These are phyloP conservation scores for Drosophila sp. DNA, from an alignment of 1,140 invertebrate genomes.

Conservation along the genomic window DNA sequence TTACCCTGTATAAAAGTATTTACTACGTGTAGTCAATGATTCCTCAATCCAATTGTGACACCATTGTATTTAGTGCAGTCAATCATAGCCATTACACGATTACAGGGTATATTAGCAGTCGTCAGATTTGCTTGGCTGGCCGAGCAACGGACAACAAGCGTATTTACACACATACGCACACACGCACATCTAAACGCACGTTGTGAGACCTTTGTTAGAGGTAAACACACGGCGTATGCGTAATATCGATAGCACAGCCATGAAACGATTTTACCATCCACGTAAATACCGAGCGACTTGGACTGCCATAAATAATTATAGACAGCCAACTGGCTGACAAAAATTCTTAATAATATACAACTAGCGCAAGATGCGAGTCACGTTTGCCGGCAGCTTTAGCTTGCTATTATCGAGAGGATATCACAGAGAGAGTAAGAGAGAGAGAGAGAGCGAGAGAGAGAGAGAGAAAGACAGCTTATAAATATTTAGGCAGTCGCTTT, in stretches of 20 bases:
- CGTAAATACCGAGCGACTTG: slow-evolving; percentile 50
- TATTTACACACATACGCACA: background rate
- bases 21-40: too few relatives aligned
- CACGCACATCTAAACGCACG: slow-evolving; percentile 9
- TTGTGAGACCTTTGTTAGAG: slow-evolving; percentile 41
- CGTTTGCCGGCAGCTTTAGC: slow-evolving; percentile 39
- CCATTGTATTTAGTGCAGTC: too few relatives aligned
- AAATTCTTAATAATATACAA: slow-evolving; percentile 46
- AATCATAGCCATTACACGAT: too few relatives aligned
- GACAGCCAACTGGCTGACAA: slow-evolving; percentile 48
- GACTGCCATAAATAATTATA: slow-evolving; percentile 73
- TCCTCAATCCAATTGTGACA: too few relatives aligned
- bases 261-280: slow-evolving; percentile 33
- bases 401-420: slow-evolving; percentile 11
- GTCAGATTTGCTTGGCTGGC: slow-evolving; percentile 63
- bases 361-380: slow-evolving; percentile 60
- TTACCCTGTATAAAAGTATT: background rate
- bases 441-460: slow-evolving; percentile 5
- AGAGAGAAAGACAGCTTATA: slow-evolving; percentile 36
- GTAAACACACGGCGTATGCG: slow-evolving; percentile 55
- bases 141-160: slow-evolving; percentile 57
- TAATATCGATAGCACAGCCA: slow-evolving; percentile 48
- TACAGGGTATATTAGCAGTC: slow-evolving; percentile 24
- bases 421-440: background rate
- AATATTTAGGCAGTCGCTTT: slow-evolving; percentile 66